These are phyloP conservation scores for Caenorhabditis sp. DNA, from an alignment of 2,888 invertebrate species.

Conservation along the genomic window DNA sequence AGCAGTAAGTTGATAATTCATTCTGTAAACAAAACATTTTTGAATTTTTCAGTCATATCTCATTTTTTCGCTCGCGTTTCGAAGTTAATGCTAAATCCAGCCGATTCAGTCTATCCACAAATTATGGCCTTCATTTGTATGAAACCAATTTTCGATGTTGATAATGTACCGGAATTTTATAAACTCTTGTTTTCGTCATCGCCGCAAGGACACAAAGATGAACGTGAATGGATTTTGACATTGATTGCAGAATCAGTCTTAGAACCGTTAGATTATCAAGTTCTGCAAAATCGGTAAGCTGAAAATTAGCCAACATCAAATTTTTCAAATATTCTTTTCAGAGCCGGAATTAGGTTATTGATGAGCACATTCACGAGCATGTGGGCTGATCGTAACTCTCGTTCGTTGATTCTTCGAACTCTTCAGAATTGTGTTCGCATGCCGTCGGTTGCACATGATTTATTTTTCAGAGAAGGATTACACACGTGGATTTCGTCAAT, in stretches of 20 bases:
- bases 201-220: conserved; percentile 75
- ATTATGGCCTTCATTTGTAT: conserved; percentile 83
- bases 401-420: conserved; percentile 21
- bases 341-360: conserved; percentile 1
- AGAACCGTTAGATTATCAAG: conserved; percentile 80
- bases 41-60: conserved; percentile 74
- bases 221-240: conserved; percentile 82
- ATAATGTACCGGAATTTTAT: conserved; percentile 85
- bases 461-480: conserved; percentile 39
- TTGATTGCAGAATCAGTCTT: conserved; percentile 82
- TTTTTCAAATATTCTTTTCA: neutral
- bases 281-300: conserved; percentile 75
- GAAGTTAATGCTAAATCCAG: conserved; percentile 80
- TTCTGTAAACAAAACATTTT: too few species aligned
- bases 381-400: conserved; percentile 25
- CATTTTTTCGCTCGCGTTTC: conserved; percentile 80
- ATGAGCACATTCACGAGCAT: conserved; percentile 29
- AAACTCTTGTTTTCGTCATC: conserved; percentile 84
- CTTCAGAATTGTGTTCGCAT: conserved; percentile 28
- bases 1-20: conserved; percentile 50
- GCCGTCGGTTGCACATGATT: conserved; percentile 49
- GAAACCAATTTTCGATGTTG: conserved; percentile 81
- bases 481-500: conserved; percentile 48
- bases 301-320: neutral
- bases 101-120: conserved; percentile 80